Base-by-base conservation (phyloP, 2,113 vertebrate genomes). In the Melanostigma gelatinosum region DNA sequence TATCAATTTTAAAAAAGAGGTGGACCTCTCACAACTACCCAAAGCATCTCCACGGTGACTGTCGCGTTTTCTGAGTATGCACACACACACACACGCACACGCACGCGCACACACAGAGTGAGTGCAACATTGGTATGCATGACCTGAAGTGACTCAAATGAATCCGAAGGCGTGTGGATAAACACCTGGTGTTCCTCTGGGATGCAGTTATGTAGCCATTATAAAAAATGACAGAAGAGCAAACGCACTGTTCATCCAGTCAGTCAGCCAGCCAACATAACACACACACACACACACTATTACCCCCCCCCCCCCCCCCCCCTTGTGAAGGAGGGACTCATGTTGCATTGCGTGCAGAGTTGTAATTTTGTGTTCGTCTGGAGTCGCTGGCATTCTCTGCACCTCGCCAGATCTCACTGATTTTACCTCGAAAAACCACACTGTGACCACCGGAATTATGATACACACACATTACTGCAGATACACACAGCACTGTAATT, bases 291-390 rank as follows among this genome's bases (percentile, higher is more conserved):
- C 58, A 61, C 32, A 66, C 40, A 46, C 54, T 55, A 46, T 63
- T 38, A 38, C 24, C 24, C 24, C 42, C 67, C 2, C 79, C n/a
- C 46, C 34, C 58, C 38, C 16, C 24, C 1, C 58, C 32, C 61
- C 58, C n/a, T 70, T 38, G 46, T 9, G 72, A 77, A 75, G 76
- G 73, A 57, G 38, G 34, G 82, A 75, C 73, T 88, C 70, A 13
- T 79, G 80, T 89, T 91, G 79, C 72, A 61, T 91, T 86, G 86
- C 85, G 87, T 92, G 90, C 88, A 72, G 83, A 77, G 72, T 65
- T 61, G 75, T 70, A 77, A 87, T 90, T 89, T 87, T 63, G 75
- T 77, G 65, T 72, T 36, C 46, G 82, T 89, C 73, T 88, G 55
- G 58, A 83, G 64, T 82, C 42, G 15, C 52, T 87, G 79, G 80